phyloP scores from a whole-genome alignment of 2,888 invertebrate genomes.

The Drosophila anomelani region DNA sequence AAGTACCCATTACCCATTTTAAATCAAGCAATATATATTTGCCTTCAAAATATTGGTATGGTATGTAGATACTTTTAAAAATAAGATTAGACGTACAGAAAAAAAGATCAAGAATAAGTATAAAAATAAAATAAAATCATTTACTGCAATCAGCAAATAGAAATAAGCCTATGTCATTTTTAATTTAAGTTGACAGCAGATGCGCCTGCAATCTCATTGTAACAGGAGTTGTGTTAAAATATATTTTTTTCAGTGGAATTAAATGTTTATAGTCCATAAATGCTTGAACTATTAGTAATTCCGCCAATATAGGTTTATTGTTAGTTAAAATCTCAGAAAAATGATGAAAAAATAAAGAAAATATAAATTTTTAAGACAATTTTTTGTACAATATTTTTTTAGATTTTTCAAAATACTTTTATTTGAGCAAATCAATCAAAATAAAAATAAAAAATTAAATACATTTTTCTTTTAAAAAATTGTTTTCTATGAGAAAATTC shows the following conservation, averaged over 20 bases:
- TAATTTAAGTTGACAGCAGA: conserved; percentile 11
- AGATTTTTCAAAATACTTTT: too few relatives aligned
- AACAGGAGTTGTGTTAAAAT: conserved; percentile 76
- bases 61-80: background rate
- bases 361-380: too few relatives aligned
- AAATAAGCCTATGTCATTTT: conserved; percentile 1
- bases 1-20: background rate
- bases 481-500: too few relatives aligned
- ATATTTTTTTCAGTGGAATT: conserved; percentile 90
- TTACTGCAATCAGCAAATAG: background rate
- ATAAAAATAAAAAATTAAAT: too few relatives aligned
- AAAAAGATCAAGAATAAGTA: conserved; percentile 1
- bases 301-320: too few relatives aligned
- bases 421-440: too few relatives aligned
- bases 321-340: too few relatives aligned
- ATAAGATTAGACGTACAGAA: background rate
- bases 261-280: too few relatives aligned
- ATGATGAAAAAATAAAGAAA: too few relatives aligned
- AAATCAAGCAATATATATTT: background rate
- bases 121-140: background rate
- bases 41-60: background rate
- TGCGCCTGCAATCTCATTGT: conserved; percentile 46
- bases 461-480: too few relatives aligned
- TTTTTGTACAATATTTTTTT: too few relatives aligned
- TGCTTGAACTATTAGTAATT: too few relatives aligned